Evolutionary conservation across 2,888 invertebrate species (phyloP).

Genomic region (Clusia tigrina): DNA sequence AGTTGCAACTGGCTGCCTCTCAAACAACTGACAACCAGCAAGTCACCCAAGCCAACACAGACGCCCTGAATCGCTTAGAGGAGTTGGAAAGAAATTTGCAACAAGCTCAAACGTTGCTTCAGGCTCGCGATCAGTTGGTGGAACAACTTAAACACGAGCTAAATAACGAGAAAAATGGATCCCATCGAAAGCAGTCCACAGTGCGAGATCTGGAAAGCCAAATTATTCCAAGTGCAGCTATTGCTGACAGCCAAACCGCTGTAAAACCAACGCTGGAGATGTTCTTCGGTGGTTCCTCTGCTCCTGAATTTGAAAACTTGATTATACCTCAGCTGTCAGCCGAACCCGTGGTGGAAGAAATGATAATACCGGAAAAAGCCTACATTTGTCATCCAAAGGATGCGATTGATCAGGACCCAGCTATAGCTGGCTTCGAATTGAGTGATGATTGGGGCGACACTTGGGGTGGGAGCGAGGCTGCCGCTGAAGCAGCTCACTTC

Average conservation of each 20-base stretch:
- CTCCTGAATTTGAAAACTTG: conserved; percentile 40
- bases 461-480: conserved; percentile 70
- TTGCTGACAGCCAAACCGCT: conserved; percentile 25
- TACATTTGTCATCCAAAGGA: conserved; percentile 66
- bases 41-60: conserved; percentile 13
- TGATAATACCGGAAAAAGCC: conserved; percentile 67
- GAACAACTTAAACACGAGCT: conserved; percentile 21
- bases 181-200: too few species aligned
- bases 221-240: conserved; percentile 34
- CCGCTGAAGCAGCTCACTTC: conserved; percentile 66
- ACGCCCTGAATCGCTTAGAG: conserved; percentile 17
- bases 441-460: conserved; percentile 64
- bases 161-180: conserved; percentile 31
- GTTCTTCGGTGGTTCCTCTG: conserved; percentile 53
- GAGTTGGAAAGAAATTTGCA: conserved; percentile 25
- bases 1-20: conserved; percentile 11
- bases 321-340: conserved; percentile 37
- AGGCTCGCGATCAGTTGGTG: conserved; percentile 30
- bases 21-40: background rate
- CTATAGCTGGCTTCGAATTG: conserved; percentile 39
- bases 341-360: conserved; percentile 58
- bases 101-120: conserved; percentile 27
- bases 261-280: conserved; percentile 53
- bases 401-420: background rate
- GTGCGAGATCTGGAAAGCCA: conserved; percentile 45